Conservation (phyloP, 2,888 invertebrate species). For the Tanytarsus gracilentus region DNA sequence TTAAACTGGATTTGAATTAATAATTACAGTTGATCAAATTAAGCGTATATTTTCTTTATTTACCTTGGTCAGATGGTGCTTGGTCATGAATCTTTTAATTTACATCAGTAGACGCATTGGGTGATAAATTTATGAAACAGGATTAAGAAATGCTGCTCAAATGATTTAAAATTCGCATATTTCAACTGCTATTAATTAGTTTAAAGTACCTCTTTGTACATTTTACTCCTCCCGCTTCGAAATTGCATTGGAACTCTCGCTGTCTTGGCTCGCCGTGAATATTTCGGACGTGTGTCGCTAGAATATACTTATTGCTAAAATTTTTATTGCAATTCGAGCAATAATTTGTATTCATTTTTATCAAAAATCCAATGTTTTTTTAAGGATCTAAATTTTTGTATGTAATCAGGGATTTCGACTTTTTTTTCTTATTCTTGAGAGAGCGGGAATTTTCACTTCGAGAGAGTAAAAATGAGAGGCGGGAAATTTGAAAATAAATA, state of each 20-base stretch:
- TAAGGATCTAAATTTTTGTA: not conserved
- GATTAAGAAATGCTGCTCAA: no score
- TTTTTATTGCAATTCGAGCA: conserved; percentile 11
- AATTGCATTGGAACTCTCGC: not conserved
- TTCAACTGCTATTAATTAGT: no score
- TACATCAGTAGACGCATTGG: no score
- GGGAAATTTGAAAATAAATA: no score
- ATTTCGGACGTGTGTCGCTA: not conserved
- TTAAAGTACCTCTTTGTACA: no score
- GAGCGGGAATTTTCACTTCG: no score
- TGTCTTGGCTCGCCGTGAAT: conserved; percentile 7
- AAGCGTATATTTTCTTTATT: not conserved
- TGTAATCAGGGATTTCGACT: no score
- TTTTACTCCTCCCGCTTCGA: not conserved
- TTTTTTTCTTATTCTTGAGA: no score
- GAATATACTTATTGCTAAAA: conserved; percentile 8
- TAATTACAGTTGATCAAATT: not conserved
- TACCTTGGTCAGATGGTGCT: conserved; percentile 4
- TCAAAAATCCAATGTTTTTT: not conserved
- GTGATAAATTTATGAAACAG: no score
- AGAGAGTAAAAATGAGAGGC: no score
- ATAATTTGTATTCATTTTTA: not conserved
- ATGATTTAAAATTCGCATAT: no score
- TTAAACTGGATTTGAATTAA: not conserved
- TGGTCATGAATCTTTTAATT: not conserved